Conservation (phyloP, 2,797 vertebrate species). For the Capromys pilorides region DNA sequence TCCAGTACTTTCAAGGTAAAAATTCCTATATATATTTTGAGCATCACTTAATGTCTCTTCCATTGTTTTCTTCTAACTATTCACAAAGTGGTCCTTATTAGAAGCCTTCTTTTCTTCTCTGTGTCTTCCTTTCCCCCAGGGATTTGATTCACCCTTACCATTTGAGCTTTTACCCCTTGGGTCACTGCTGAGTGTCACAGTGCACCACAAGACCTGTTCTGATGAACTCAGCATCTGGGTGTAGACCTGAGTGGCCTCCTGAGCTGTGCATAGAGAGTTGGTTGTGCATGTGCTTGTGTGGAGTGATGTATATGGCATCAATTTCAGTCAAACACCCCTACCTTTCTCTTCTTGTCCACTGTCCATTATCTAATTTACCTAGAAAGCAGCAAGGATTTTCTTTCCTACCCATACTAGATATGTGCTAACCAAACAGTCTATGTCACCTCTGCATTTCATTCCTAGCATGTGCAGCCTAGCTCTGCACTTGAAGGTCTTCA, state of each 20-base stretch:
- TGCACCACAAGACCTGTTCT: not conserved
- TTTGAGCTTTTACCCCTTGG: fast-evolving
- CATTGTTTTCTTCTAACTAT: not conserved
- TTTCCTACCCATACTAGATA: not conserved
- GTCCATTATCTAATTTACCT: not conserved
- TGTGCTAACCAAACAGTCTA: not conserved
- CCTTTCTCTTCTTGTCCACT: not conserved
- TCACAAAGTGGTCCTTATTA: not conserved
- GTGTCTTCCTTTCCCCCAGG: not conserved
- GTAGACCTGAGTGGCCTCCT: not conserved
- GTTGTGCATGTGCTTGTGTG: too few species aligned
- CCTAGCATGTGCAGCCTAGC: not conserved
- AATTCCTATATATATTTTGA: not conserved
- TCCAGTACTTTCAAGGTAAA: not conserved
- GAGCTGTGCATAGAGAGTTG: too few species aligned
- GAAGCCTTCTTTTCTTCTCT: not conserved
- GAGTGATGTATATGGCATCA: fast-evolving
- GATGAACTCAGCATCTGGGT: not conserved
- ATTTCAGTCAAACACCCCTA: not conserved
- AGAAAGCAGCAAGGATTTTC: not conserved
- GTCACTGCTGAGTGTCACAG: not conserved
- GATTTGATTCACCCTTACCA: not conserved
- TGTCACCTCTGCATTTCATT: not conserved
- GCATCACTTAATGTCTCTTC: not conserved
- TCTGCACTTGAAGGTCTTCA: not conserved